Evolutionary conservation across 1,140 invertebrate genomes (phyloP), one percentile per base, ranked within the genome.

Genomic region (Potamilus streckersoni): DNA sequence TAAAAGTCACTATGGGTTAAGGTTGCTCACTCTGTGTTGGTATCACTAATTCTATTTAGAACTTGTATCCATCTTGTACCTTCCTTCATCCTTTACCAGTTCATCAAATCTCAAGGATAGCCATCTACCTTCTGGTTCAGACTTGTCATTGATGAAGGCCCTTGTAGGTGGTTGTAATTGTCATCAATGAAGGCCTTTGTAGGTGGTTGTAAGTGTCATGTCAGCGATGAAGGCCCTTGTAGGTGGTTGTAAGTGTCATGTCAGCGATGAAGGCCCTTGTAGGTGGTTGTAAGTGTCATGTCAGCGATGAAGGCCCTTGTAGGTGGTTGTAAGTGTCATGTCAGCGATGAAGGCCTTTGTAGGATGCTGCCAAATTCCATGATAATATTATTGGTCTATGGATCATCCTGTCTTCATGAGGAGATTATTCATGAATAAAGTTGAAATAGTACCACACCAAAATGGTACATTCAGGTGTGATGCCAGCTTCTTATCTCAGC

Each of bases 261-360:
- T n/a, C n/a, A n/a, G n/a, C n/a, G n/a, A n/a, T n/a, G n/a, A n/a
- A n/a, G n/a, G n/a, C n/a, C n/a, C n/a, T n/a, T n/a, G n/a, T n/a
- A n/a, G n/a, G n/a, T n/a, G n/a, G n/a, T n/a, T n/a, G n/a, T n/a
- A n/a, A n/a, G n/a, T n/a, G n/a, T n/a, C n/a, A n/a, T n/a, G n/a
- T n/a, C n/a, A n/a, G n/a, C n/a, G n/a, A n/a, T n/a, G n/a, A n/a
- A n/a, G n/a, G n/a, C n/a, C n/a, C n/a, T n/a, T n/a, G n/a, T n/a
- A n/a, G n/a, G n/a, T n/a, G n/a, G n/a, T n/a, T 69, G 69, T 78
- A 11, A 80, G 71, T 16, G 69, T 79, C 58, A 68, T 73, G 38
- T 71, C 78, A 74, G 66, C 63, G 16, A 79, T 79, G 66, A 78
- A 78, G 56, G 66, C 71, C 69, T 59, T 79, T 69, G 31, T 73